Evolutionary conservation across 2,797 vertebrate genomes (phyloP).

Genomic region (Mus spretus): DNA sequence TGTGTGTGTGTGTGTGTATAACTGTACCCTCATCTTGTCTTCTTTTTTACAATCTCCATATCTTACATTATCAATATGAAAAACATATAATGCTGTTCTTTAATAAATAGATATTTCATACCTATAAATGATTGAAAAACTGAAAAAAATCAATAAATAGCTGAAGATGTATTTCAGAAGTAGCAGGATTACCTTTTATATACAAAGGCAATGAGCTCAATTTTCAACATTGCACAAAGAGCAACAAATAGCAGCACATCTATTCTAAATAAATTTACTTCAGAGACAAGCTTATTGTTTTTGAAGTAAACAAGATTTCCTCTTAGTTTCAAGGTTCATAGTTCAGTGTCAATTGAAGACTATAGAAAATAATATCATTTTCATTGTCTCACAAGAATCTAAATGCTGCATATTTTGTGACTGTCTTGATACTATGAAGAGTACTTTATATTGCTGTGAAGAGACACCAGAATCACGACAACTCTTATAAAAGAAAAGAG

Average conservation of each 20-base stretch:
- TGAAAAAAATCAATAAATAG: neutral
- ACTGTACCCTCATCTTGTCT: neutral
- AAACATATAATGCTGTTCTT: constrained; percentile 24
- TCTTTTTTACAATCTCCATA: neutral
- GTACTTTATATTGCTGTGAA: neutral
- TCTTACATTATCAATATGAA: neutral
- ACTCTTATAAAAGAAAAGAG: neutral
- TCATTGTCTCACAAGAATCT: neutral
- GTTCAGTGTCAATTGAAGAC: neutral
- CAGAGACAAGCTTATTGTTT: neutral
- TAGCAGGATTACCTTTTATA: neutral
- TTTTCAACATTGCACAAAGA: neutral
- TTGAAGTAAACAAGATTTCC: constrained; percentile 23
- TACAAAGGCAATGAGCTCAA: neutral
- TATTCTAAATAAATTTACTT: neutral
- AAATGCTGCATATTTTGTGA: neutral
- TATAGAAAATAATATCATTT: neutral
- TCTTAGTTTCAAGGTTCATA: constrained; percentile 9
- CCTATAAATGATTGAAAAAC: neutral
- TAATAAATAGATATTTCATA: neutral
- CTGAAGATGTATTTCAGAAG: neutral
- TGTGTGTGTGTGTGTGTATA: neutral
- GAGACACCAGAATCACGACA: neutral
- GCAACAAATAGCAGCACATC: neutral
- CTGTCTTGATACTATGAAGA: neutral